Conservation (phyloP, 2,797 vertebrate species). For the Peromyscus attwateri region DNA sequence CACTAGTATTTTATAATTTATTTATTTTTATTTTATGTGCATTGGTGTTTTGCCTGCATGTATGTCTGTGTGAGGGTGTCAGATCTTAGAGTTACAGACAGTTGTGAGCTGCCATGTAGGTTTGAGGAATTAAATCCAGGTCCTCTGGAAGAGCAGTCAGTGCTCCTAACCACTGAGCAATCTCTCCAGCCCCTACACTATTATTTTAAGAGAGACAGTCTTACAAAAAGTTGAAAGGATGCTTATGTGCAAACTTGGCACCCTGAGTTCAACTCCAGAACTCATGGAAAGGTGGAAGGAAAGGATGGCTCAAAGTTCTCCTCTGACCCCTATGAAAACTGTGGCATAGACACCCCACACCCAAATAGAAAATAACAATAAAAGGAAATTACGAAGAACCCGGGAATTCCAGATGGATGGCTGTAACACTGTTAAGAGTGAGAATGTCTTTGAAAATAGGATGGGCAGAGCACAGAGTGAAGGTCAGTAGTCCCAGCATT, state of each 20-base stretch:
- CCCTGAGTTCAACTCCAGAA: not conserved
- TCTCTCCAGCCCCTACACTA: not conserved
- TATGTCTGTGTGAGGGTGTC: not conserved
- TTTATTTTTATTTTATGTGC: not conserved
- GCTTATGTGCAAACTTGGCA: not conserved
- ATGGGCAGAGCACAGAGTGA: not conserved
- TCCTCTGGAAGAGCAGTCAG: not conserved
- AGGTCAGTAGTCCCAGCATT: not conserved
- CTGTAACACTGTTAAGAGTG: not conserved
- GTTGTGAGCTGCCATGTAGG: not conserved
- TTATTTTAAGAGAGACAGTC: not conserved
- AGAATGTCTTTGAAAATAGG: not conserved
- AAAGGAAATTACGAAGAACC: not conserved
- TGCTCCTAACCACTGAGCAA: not conserved
- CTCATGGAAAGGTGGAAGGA: not conserved
- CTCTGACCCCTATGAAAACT: not conserved
- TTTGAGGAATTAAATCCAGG: not conserved
- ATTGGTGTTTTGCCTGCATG: not conserved
- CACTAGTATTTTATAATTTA: not conserved
- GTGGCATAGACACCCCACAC: not conserved
- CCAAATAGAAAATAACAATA: not conserved
- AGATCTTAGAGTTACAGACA: not conserved
- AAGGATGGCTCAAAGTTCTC: not conserved
- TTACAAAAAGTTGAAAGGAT: not conserved
- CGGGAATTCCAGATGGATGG: not conserved